These are phyloP conservation scores for Ptychadena robeensis DNA, from an alignment of 2,797 vertebrate genomes.

Conservation along the genomic window DNA sequence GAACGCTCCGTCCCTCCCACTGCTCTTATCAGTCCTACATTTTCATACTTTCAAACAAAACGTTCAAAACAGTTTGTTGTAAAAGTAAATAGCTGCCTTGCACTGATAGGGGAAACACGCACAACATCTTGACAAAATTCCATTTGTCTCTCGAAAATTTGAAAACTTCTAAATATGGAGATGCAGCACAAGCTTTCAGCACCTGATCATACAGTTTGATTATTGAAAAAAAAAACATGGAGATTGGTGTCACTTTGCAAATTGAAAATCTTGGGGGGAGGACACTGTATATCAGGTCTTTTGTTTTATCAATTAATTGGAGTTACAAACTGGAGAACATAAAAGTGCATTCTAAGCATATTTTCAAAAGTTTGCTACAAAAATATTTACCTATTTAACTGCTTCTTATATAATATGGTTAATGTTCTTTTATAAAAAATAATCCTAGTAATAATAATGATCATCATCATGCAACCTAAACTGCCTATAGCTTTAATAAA, in stretches of 20 bases:
- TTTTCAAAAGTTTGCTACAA: too few relatives aligned
- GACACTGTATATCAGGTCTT: background rate
- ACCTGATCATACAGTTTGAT: background rate
- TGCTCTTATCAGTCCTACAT: conserved; percentile 76
- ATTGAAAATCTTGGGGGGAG: background rate
- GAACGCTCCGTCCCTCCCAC: conserved; percentile 74
- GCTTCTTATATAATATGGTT: too few relatives aligned
- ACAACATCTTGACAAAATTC: background rate
- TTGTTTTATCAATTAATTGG: background rate
- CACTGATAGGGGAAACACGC: conserved; percentile 40
- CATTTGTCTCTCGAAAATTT: background rate
- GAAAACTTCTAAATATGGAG: background rate
- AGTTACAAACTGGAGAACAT: too few relatives aligned
- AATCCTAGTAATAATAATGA: background rate
- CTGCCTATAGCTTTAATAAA: background rate
- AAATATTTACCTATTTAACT: background rate
- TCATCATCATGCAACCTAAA: background rate
- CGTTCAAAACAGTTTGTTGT: conserved; percentile 60
- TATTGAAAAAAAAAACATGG: background rate
- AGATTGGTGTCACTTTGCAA: background rate
- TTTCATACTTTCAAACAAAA: conserved; percentile 71
- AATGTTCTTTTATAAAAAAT: background rate
- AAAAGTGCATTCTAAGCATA: too few relatives aligned
- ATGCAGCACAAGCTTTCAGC: background rate
- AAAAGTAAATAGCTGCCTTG: conserved; percentile 38